phyloP scores from a whole-genome alignment of 2,888 invertebrate genomes.

The Polydesmus complanatus region DNA sequence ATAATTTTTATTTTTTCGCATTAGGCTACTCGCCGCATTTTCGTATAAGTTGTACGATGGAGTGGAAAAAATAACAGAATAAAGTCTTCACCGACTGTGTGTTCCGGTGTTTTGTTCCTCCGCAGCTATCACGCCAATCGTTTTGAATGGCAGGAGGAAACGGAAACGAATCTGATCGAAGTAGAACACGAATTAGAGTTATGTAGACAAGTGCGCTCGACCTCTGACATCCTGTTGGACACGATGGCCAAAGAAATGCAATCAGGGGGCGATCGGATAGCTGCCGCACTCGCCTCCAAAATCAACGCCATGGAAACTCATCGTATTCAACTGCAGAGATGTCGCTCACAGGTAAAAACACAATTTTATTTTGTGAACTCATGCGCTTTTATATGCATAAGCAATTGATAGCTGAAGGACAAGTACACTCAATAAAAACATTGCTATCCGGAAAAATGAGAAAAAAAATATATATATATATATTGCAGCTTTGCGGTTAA shows the following conservation, averaged over 20 bases:
- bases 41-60: too few species aligned
- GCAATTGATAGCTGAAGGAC: too few species aligned
- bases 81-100: too few species aligned
- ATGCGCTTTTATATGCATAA: too few species aligned
- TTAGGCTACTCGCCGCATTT: too few species aligned
- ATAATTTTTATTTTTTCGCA: background rate
- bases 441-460: background rate
- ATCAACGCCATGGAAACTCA: constrained; percentile 7
- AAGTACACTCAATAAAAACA: background rate
- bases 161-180: background rate
- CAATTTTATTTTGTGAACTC: too few species aligned
- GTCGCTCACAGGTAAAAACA: constrained; percentile 1
- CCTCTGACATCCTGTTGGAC: background rate
- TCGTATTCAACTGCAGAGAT: background rate
- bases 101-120: too few species aligned
- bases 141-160: background rate
- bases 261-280: constrained; percentile 1
- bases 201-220: background rate
- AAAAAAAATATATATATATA: background rate
- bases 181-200: constrained; percentile 1
- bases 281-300: background rate
- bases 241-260: constrained; percentile 5
- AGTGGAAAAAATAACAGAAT: too few species aligned
- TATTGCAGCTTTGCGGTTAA: background rate
- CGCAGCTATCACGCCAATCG: background rate